phyloP scores from a whole-genome alignment of 2,888 invertebrate genomes.

The Metallyticus violacea region DNA sequence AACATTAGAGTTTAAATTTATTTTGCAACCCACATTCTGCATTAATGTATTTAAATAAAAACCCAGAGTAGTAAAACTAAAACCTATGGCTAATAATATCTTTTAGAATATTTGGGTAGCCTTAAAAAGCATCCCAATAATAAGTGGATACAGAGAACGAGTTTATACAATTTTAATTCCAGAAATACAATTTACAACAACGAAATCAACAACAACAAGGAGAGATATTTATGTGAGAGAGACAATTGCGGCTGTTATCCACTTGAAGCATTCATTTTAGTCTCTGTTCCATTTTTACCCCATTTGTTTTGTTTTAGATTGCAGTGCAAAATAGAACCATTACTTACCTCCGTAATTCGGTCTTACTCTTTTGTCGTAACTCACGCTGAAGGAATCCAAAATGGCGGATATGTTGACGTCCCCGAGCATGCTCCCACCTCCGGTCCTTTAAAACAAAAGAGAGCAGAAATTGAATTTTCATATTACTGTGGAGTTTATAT shows the following conservation, averaged over 20 bases:
- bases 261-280: background rate
- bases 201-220: background rate
- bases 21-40: background rate
- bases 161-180: background rate
- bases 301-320: background rate
- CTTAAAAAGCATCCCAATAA: background rate
- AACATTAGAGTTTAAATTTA: background rate
- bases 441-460: constrained; percentile 54
- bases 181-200: background rate
- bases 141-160: background rate
- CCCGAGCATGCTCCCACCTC: constrained; percentile 81
- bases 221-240: background rate
- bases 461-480: too few species aligned
- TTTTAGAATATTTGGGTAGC: background rate
- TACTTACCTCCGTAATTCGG: constrained; percentile 96
- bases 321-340: background rate
- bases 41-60: background rate
- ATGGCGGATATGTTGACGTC: constrained; percentile 95
- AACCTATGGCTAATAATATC: background rate
- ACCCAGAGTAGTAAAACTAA: background rate
- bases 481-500: too few species aligned
- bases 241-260: background rate
- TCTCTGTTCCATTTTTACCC: background rate
- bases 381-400: constrained; percentile 92
- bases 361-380: constrained; percentile 99